Percentiles rank a stretch among this genome's conserved stretches.
These are phyloP conservation scores for Tinamus guttatus DNA, from an alignment of 2,113 vertebrate species.

Conservation along the genomic window DNA sequence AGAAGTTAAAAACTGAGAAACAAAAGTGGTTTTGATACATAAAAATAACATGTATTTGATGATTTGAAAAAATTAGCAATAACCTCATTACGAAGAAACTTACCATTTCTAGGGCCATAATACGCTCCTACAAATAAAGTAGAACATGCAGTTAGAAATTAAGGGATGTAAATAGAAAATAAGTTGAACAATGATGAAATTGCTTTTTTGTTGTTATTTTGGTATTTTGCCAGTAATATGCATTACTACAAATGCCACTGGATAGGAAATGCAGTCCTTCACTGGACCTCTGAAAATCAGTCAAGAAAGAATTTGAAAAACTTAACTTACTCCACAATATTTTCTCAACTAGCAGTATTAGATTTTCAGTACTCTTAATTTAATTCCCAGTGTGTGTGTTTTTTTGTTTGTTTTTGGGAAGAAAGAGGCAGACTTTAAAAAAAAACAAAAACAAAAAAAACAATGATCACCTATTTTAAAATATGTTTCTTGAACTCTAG, in stretches of 20 bases:
- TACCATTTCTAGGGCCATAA: constrained; percentile 80
- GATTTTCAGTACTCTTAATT: background rate
- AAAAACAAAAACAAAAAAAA: too few relatives aligned
- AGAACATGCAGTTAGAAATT: constrained; percentile 62
- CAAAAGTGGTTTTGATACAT: background rate
- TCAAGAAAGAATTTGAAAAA: background rate
- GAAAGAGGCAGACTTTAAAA: background rate
- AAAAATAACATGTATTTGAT: background rate
- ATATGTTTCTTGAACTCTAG: background rate
- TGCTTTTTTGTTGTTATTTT: fast-evolving
- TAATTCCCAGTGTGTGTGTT: background rate
- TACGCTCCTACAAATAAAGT: constrained; percentile 80
- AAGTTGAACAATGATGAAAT: background rate
- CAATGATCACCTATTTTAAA: background rate
- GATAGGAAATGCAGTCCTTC: background rate
- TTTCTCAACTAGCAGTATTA: background rate
- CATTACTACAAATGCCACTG: background rate
- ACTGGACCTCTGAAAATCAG: background rate
- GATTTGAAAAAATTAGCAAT: background rate
- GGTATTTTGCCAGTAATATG: background rate
- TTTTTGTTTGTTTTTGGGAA: background rate
- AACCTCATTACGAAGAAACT: constrained; percentile 53
- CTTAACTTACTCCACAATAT: background rate
- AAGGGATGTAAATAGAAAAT: background rate
- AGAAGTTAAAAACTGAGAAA: background rate